phyloP scores from a whole-genome alignment of 2,797 vertebrate species.

The Dendrocincla fuliginosa region DNA sequence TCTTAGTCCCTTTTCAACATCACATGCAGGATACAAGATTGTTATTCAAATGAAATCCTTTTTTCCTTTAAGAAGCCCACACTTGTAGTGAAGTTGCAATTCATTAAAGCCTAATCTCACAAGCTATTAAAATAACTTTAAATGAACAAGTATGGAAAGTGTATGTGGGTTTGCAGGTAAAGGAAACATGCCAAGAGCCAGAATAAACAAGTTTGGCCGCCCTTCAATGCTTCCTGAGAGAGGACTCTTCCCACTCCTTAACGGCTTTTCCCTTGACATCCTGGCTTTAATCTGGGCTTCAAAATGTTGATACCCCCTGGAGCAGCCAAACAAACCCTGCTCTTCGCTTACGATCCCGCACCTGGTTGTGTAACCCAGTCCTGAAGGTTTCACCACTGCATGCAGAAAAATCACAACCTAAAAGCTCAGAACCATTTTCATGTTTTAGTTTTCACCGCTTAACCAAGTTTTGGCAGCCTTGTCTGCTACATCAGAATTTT shows the following conservation, averaged over 20 bases:
- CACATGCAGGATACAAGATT: not conserved
- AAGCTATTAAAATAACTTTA: not conserved
- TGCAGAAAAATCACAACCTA: not conserved
- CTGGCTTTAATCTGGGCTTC: not conserved
- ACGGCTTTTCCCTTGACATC: not conserved
- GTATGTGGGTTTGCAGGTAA: not conserved
- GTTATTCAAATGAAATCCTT: not conserved
- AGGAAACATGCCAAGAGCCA: not conserved
- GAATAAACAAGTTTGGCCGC: not conserved
- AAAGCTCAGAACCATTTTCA: not conserved
- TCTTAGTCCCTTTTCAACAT: not conserved
- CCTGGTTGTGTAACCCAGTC: not conserved
- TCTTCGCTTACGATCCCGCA: not conserved
- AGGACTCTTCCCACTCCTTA: not conserved
- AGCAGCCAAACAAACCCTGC: not conserved
- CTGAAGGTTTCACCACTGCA: not conserved
- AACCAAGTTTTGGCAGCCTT: not conserved
- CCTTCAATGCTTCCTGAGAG: not conserved
- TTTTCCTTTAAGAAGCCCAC: not conserved
- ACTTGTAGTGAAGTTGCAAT: not conserved
- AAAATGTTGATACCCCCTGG: accelerated
- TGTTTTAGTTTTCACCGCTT: not conserved
- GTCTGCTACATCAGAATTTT: not conserved
- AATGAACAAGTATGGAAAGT: not conserved
- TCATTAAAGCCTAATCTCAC: not conserved